phyloP scores from a whole-genome alignment of 2,888 invertebrate genomes.

The Patella depressa region DNA sequence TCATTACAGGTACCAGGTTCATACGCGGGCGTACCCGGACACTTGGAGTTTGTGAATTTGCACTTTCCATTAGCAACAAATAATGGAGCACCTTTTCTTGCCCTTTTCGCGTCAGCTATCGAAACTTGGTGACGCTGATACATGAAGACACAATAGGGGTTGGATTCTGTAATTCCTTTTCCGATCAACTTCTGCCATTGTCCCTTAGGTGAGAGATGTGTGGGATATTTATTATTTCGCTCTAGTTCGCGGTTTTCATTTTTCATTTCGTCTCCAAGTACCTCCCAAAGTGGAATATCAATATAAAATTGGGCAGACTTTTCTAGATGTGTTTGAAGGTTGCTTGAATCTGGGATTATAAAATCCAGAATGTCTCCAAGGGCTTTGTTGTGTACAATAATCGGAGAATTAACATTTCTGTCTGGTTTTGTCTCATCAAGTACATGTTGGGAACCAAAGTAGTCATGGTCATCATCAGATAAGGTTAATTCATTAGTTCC shows the following conservation, averaged over 20 bases:
- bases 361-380: no score
- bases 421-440: no score
- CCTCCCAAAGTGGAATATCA: neutral
- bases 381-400: no score
- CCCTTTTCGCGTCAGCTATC: neutral
- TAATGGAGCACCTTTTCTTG: neutral
- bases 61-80: neutral
- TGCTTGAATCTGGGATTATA: no score
- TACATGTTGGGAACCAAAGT: no score
- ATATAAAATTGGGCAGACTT: neutral
- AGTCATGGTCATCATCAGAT: no score
- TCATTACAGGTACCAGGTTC: neutral
- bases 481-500: no score
- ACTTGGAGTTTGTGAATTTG: neutral
- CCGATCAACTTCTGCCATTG: neutral
- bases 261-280: neutral
- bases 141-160: neutral
- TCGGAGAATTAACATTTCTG: no score
- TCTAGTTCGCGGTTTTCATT: neutral
- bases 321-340: no score
- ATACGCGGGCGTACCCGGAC: neutral
- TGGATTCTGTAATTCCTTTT: neutral
- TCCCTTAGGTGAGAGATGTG: neutral
- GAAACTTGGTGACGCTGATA: neutral
- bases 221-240: neutral